Evolutionary conservation across 2,888 invertebrate species (phyloP).

Genomic region (Apocheima hispidaria): DNA sequence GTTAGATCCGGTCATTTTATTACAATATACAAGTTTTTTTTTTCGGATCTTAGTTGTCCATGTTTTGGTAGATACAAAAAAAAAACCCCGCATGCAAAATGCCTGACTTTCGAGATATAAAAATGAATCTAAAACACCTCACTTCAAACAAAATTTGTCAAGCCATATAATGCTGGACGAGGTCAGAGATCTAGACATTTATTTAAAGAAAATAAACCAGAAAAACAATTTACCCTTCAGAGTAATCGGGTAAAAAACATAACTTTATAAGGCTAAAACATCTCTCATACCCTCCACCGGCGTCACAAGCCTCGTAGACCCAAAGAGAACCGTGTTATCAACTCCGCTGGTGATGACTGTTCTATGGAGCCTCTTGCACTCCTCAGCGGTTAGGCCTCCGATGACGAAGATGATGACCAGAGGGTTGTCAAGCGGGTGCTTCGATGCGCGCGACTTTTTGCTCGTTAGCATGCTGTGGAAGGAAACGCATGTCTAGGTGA

Average conservation of each 20-base stretch:
- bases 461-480: constrained; percentile 86
- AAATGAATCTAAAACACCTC: no score
- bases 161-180: no score
- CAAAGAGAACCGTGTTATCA: constrained; percentile 74
- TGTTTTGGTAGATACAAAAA: no score
- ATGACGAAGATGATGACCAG: constrained; percentile 88
- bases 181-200: no score
- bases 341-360: constrained; percentile 79
- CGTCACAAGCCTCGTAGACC: constrained; percentile 71
- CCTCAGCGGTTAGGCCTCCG: constrained; percentile 89
- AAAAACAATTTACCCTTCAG: neutral
- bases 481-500: no score
- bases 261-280: constrained; percentile 13
- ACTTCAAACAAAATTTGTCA: no score
- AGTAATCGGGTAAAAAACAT: neutral
- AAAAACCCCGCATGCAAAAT: no score
- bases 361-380: constrained; percentile 83
- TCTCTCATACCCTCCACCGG: constrained; percentile 72
- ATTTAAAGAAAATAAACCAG: no score
- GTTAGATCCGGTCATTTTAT: no score
- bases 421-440: constrained; percentile 88
- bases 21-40: no score
- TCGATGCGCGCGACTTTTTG: constrained; percentile 67
- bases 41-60: no score
- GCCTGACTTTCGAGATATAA: no score